Evolutionary conservation across 2,797 vertebrate species (phyloP).

Genomic region (Chanos chanos): DNA sequence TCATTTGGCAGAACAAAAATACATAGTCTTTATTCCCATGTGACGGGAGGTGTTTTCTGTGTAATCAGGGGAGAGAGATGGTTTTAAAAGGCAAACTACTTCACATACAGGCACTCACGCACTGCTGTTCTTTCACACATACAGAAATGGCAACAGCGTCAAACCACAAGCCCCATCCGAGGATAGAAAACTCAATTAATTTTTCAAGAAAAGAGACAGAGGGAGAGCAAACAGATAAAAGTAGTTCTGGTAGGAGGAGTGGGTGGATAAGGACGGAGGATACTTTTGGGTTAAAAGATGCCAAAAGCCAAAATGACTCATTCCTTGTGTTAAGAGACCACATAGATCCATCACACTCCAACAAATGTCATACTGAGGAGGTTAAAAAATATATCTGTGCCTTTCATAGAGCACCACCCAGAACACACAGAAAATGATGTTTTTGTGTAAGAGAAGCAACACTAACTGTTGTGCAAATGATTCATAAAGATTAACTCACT

Average conservation of each 20-base stretch:
- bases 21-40: neutral
- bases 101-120: neutral
- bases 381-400: neutral
- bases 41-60: neutral
- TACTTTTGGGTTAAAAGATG: neutral
- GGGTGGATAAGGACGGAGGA: neutral
- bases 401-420: neutral
- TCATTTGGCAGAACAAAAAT: too few relatives aligned
- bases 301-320: slow-evolving; percentile 13
- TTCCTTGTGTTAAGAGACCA: neutral
- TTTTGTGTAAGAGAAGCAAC: neutral
- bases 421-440: neutral
- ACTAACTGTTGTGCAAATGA: neutral
- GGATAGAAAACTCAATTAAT: slow-evolving; percentile 19
- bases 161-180: slow-evolving; percentile 14
- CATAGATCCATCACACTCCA: neutral
- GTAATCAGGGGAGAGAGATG: neutral
- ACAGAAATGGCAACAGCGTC: slow-evolving; percentile 26
- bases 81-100: slow-evolving; percentile 7
- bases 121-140: slow-evolving; percentile 27
- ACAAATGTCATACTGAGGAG: neutral
- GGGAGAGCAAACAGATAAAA: slow-evolving; percentile 7
- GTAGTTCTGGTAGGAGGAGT: slow-evolving; percentile 5
- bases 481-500: too few relatives aligned
- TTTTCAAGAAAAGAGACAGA: slow-evolving; percentile 18